These are phyloP conservation scores for Eretmochelys imbricata DNA, from an alignment of 2,113 vertebrate genomes.

Conservation along the genomic window DNA sequence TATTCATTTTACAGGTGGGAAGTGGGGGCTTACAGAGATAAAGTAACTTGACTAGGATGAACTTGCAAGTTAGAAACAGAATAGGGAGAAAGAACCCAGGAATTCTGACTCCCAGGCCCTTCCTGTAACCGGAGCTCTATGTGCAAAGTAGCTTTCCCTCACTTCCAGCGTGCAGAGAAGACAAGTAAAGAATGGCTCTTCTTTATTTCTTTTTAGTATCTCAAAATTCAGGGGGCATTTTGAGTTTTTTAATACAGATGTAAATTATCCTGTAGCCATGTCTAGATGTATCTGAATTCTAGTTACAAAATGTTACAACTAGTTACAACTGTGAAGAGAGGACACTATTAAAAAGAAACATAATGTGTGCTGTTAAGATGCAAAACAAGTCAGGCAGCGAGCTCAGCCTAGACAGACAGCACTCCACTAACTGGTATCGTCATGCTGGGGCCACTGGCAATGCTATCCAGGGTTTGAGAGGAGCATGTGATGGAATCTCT, in stretches of 20 bases:
- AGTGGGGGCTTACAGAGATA: not conserved
- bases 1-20: slow-evolving; percentile 12
- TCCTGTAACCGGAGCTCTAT: not conserved
- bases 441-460: not conserved
- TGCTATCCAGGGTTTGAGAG: not conserved
- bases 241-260: not conserved
- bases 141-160: not conserved
- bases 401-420: not conserved
- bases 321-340: not conserved
- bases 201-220: not conserved
- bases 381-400: not conserved
- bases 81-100: accelerated
- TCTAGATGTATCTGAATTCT: not conserved
- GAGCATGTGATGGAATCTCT: not conserved
- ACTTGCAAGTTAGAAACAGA: not conserved
- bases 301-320: not conserved
- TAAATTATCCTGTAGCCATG: not conserved
- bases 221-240: not conserved
- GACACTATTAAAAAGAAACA: not conserved
- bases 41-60: not conserved
- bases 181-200: not conserved
- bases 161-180: not conserved
- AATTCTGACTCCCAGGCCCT: not conserved
- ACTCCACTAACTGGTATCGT: not conserved
- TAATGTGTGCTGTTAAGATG: not conserved